Evolutionary conservation across 2,888 invertebrate genomes (phyloP).

Genomic region (Cephalotes varians): DNA sequence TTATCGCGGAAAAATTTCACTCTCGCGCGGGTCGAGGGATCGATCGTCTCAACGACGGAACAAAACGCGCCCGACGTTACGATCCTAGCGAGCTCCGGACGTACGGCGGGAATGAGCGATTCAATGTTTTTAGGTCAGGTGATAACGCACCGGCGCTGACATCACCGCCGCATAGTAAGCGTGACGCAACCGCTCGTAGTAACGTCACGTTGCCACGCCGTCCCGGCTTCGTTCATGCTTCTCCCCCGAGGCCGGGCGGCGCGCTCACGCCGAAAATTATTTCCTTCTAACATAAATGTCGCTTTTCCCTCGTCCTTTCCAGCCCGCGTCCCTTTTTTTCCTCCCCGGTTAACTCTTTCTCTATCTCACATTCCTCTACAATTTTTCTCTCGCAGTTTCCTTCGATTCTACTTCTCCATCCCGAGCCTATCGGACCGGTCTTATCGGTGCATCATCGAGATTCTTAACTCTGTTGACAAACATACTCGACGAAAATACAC

Average conservation of each 20-base stretch:
- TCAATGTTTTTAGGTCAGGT: conserved; percentile 81
- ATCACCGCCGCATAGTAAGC: conserved; percentile 83
- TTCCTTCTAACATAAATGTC: background rate
- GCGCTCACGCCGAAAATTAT: conserved; percentile 15
- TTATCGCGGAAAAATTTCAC: conserved; percentile 8
- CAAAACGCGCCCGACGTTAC: background rate
- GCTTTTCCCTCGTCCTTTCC: background rate
- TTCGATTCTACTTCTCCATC: background rate
- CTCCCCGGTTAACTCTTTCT: background rate
- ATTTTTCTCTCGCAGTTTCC: background rate
- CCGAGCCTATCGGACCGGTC: too few relatives aligned
- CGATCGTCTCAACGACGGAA: background rate
- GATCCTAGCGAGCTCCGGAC: background rate
- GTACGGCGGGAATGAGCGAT: conserved; percentile 60
- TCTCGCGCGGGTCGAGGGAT: background rate
- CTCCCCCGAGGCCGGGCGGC: background rate
- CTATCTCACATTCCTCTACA: too few relatives aligned
- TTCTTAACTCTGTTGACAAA: background rate
- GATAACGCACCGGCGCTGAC: conserved; percentile 80
- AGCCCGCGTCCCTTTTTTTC: background rate
- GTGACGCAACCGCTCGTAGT: conserved; percentile 82
- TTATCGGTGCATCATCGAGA: background rate
- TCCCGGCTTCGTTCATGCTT: conserved; percentile 25
- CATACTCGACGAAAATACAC: background rate
- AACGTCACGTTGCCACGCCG: conserved; percentile 75